Evolutionary conservation across 2,797 vertebrate genomes (phyloP).

Genomic region (Sarcophilus harrisii): DNA sequence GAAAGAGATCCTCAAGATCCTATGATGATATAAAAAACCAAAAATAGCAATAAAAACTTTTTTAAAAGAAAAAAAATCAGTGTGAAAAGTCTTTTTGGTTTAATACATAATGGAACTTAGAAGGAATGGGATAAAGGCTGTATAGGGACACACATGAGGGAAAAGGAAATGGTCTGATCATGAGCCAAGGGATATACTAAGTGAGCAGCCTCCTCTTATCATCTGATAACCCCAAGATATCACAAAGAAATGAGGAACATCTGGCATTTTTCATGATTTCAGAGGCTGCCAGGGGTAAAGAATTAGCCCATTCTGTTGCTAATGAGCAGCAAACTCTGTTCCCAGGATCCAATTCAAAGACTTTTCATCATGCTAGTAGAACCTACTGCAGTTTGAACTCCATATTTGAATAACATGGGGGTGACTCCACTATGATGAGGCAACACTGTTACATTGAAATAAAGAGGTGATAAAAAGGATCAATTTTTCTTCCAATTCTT

Average conservation of each 20-base stretch:
- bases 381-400: no score
- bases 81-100: neutral
- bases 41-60: neutral
- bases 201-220: neutral
- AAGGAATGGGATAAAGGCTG: neutral
- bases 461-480: neutral
- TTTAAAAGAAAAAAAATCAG: neutral
- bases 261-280: neutral
- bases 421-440: no score
- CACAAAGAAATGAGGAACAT: neutral
- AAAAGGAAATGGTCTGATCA: neutral
- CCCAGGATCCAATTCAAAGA: neutral
- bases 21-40: neutral
- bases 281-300: neutral
- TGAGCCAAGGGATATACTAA: neutral
- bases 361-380: neutral
- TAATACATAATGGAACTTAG: neutral
- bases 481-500: no score
- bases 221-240: neutral
- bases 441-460: no score
- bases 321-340: neutral
- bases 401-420: no score
- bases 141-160: neutral
- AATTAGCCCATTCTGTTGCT: neutral
- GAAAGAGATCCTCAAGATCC: no score